phyloP scores from a whole-genome alignment of 2,888 invertebrate species.

The Lymantria monacha region DNA sequence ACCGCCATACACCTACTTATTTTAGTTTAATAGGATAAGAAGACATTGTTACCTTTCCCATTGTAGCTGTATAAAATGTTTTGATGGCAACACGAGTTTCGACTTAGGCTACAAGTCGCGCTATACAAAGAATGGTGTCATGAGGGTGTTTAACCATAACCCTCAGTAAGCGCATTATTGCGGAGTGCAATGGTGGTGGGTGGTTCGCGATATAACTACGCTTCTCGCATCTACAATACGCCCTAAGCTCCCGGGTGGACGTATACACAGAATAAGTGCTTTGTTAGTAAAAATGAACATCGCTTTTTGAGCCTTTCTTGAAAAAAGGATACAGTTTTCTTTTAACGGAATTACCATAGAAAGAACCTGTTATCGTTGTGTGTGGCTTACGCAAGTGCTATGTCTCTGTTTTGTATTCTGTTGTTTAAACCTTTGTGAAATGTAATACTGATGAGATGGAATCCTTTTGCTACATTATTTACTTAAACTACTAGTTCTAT shows the following conservation, averaged over 20 bases:
- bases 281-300: conserved; percentile 66
- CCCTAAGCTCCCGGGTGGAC: conserved; percentile 62
- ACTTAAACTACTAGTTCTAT: background rate
- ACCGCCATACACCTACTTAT: conserved; percentile 38
- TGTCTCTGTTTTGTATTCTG: conserved; percentile 2
- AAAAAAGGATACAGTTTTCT: conserved; percentile 54
- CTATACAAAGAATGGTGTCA: conserved; percentile 69
- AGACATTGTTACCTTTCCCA: conserved; percentile 44
- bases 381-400: conserved; percentile 38
- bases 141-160: conserved; percentile 62
- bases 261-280: conserved; percentile 69
- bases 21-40: conserved; percentile 46
- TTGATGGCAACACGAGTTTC: conserved; percentile 67
- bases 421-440: background rate
- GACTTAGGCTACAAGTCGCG: conserved; percentile 65
- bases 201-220: conserved; percentile 48
- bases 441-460: background rate
- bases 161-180: conserved; percentile 76
- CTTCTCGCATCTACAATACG: conserved; percentile 71
- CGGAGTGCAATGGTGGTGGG: conserved; percentile 55
- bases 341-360: conserved; percentile 56
- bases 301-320: conserved; percentile 62
- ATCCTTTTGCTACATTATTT: background rate
- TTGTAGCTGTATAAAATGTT: conserved; percentile 50
- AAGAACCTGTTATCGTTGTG: conserved; percentile 32